phyloP scores from a whole-genome alignment of 1,140 invertebrate species.

The Calephelis virginiensis region DNA sequence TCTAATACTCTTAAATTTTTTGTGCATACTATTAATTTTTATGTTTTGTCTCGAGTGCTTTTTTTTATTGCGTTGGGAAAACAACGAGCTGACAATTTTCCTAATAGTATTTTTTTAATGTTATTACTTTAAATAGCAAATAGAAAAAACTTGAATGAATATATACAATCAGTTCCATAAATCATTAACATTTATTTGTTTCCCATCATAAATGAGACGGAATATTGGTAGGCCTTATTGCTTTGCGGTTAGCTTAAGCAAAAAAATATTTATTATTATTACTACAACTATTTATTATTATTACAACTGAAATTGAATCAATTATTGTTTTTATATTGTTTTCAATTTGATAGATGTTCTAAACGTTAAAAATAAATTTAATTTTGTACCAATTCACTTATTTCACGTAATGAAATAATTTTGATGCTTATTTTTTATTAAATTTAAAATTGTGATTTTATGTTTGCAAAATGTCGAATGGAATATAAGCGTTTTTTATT shows the following conservation, averaged over 20 bases:
- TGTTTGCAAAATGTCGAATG: no score
- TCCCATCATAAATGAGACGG: conserved; percentile 26
- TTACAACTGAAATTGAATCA: not conserved
- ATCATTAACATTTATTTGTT: conserved; percentile 29
- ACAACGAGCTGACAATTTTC: no score
- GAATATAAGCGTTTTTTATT: no score
- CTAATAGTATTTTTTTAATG: no score
- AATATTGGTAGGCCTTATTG: conserved; percentile 23
- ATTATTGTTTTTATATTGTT: not conserved
- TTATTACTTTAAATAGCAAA: no score
- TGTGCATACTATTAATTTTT: no score
- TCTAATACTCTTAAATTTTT: no score
- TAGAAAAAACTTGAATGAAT: not conserved
- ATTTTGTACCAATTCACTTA: not conserved
- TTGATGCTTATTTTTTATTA: no score
- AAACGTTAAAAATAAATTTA: not conserved
- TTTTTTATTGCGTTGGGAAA: no score
- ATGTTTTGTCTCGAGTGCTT: no score
- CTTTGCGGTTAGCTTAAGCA: conserved; percentile 28
- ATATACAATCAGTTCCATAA: conserved; percentile 2
- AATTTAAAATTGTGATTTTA: no score
- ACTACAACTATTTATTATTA: not conserved
- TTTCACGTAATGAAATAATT: no score
- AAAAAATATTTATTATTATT: not conserved
- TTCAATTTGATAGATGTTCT: not conserved